Evolutionary conservation across 2,888 invertebrate species (phyloP), one percentile per base, ranked within the genome.

Genomic region (Eubasilissa splendida): DNA sequence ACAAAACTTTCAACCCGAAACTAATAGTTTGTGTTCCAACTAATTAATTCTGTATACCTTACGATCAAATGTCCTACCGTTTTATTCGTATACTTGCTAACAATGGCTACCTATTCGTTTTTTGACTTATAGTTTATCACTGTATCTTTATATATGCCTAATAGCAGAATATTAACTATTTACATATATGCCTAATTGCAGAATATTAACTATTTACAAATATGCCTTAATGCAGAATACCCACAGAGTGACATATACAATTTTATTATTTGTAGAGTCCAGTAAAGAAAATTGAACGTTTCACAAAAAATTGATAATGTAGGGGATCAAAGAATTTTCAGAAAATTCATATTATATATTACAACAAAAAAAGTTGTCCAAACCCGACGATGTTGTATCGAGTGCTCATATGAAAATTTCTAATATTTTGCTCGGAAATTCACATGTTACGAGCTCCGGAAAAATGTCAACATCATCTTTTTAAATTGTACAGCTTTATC

Each of bases 1-100:
- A 71, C 22, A 54, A 31, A 53, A 54, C 71, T 71, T 7, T 22
- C 54, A 14, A 10, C 71, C 22, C 9, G 68, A 54, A 54, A 56
- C 22, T 71, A 54, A 31, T 54, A 54, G 31, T 71, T 71, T 71
- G 42, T 7, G 42, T 42, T 53, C 53, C 54, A 58, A 58, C 58
- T 58, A 58, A 58, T n/a, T 58, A 58, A 58, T 58, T 11, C 58
- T 4, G 11, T 58, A 58, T 8, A 9, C n/a, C 58, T 58, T 58
- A 58, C 58, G 11, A 58, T 58, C 58, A 58, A n/a, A 58, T n/a
- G 22, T 58, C n/a, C n/a, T n/a, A n/a, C 54, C 9, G 58, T 11
- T 58, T n/a, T 42, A 42, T 42, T 58, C 58, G 4, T 58, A 58
- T n/a, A 22, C 22, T 22, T 22, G 22, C 22, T 22, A 22, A 22